phyloP scores from a whole-genome alignment of 2,888 invertebrate species.

The Carterocephalus palaemon region DNA sequence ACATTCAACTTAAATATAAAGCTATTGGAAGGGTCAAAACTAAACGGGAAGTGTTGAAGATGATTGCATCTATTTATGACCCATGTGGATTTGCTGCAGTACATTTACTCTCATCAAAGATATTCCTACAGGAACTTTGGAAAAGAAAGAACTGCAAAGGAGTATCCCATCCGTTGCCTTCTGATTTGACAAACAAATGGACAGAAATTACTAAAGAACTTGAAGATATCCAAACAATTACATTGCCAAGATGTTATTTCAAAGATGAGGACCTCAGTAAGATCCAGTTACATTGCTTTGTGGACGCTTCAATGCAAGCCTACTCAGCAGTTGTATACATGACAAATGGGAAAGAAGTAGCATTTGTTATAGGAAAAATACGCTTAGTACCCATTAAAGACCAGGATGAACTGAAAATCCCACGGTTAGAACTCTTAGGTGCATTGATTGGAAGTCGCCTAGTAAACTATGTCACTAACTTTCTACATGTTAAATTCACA shows the following conservation, averaged over 20 bases:
- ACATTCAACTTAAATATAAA: constrained; percentile 21
- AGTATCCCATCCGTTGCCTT: background rate
- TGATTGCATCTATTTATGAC: constrained; percentile 17
- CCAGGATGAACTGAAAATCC: constrained; percentile 20
- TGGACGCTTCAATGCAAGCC: constrained; percentile 15
- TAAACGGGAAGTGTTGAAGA: constrained; percentile 16
- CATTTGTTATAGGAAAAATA: constrained; percentile 29
- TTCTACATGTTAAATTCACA: constrained; percentile 4
- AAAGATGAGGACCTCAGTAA: too few species aligned
- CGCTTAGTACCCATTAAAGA: constrained; percentile 26
- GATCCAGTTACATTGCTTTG: too few species aligned
- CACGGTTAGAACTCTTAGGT: constrained; percentile 19
- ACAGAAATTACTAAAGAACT: background rate
- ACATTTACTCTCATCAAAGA: constrained; percentile 14
- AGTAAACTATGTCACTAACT: constrained; percentile 15
- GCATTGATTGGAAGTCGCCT: constrained; percentile 18
- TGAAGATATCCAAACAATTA: too few species aligned
- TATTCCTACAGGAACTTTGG: constrained; percentile 23
- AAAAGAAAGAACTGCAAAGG: constrained; percentile 22
- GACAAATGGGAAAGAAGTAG: constrained; percentile 19
- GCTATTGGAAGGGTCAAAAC: background rate
- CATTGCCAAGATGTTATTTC: too few species aligned
- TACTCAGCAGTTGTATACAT: constrained; percentile 22
- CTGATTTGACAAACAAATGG: background rate
- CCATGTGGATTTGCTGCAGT: constrained; percentile 20